Evolutionary conservation across 2,113 vertebrate species (phyloP), one percentile per base, ranked within the genome.

Genomic region (Nothocercus julius): DNA sequence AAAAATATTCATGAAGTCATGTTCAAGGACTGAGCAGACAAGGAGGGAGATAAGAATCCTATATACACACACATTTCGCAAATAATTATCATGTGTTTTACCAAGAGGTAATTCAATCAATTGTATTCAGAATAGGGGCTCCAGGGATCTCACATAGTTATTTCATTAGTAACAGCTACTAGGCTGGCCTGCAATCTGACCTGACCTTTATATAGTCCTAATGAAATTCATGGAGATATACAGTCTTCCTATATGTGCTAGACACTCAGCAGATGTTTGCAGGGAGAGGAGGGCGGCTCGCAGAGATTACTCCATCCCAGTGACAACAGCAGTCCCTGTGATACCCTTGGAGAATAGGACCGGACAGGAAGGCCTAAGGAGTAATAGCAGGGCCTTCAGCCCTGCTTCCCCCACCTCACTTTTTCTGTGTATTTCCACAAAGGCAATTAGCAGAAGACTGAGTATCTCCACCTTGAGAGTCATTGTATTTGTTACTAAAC

Each of bases 141-240:
- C 24, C 1, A 32, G 25, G 67, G 7, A 89, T 49, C 14, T n/a
- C 66, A 7, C 0, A 0, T 1, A 77, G n/a, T 12, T 38, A 38
- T 67, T 75, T 85, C 54, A 18, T 13, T 24, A 66, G 9, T 51
- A 89, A 79, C 51, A 18, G 67, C 59, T 69, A 51, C 16, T n/a
- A n/a, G 5, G 16, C 0, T 16, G 44, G 13, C 42, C 38, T 76
- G 44, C 28, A 90, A 34, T 13, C 36, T 45, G 49, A 79, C 36
- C 38, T 22, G 75, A 80, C 25, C 42, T 25, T n/a, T 5, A 58
- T 2, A 1, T 0, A 77, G 44, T 42, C 30, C 58, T 51, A 67
- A 45, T n/a, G 8, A 45, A 83, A 85, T 22, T 14, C 32, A 74
- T 10, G 8, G 22, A 87, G 22, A 79, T 79, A 82, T 3, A 22